Percentiles rank a stretch among this genome's conserved stretches.
These are phyloP conservation scores for Telenomus remus DNA, from an alignment of 1,140 invertebrate genomes.

Conservation along the genomic window DNA sequence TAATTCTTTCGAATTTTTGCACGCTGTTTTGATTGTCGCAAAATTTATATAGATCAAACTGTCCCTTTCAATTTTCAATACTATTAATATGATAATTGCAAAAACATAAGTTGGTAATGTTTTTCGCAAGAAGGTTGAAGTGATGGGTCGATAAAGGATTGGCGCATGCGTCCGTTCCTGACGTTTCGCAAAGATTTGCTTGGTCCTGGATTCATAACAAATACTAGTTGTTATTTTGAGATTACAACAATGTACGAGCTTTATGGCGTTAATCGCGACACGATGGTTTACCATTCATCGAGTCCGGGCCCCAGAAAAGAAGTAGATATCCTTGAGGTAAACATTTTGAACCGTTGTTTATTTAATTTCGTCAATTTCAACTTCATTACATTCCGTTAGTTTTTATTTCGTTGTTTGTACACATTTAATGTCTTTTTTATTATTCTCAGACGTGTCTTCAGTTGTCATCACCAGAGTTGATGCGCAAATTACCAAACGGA, in stretches of 20 bases:
- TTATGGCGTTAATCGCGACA: conserved; percentile 66
- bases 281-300: conserved; percentile 69
- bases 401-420: too few relatives aligned
- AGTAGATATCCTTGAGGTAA: conserved; percentile 72
- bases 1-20: too few relatives aligned
- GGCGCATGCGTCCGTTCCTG: conserved; percentile 59
- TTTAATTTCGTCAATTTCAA: too few relatives aligned
- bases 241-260: conserved; percentile 67
- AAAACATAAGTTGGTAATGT: too few relatives aligned
- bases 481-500: conserved; percentile 72
- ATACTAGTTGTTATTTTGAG: conserved; percentile 20
- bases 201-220: conserved; percentile 43
- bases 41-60: too few relatives aligned
- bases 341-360: background rate
- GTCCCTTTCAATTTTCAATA: too few relatives aligned
- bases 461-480: conserved; percentile 71
- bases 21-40: too few relatives aligned
- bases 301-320: conserved; percentile 67
- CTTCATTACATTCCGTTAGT: too few relatives aligned
- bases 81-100: too few relatives aligned
- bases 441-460: conserved; percentile 72
- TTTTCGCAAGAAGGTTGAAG: too few relatives aligned
- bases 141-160: conserved; percentile 62
- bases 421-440: background rate
- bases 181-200: conserved; percentile 29